A percentile compares a stretch with the other conserved stretches of the same genome.
Evolutionary conservation across 2,888 invertebrate genomes (phyloP).

Genomic region (Pristionchus mayeri): DNA sequence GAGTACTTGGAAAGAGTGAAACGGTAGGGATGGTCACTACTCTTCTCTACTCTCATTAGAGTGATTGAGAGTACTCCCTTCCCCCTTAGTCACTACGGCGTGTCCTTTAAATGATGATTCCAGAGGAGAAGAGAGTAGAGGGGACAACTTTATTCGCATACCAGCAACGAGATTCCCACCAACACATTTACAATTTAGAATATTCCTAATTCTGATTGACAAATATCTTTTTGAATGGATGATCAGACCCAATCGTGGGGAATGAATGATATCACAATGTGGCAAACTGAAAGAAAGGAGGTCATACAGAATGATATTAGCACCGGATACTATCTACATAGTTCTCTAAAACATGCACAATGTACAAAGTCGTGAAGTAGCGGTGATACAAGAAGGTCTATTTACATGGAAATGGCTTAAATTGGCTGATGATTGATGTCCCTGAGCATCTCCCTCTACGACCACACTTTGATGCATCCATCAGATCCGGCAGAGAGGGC

Average conservation of each 20-base stretch:
- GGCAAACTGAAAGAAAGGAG: slow-evolving; percentile 33
- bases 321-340: slow-evolving; percentile 39
- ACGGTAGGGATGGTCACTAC: slow-evolving; percentile 13
- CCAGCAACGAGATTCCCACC: not conserved
- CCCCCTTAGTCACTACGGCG: slow-evolving; percentile 11
- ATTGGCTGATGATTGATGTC: not conserved
- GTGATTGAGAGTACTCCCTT: slow-evolving; percentile 6
- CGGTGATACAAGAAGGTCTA: not conserved
- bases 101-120: slow-evolving; percentile 36
- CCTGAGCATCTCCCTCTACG: not conserved
- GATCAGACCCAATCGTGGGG: not conserved
- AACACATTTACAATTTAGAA: not conserved
- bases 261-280: slow-evolving; percentile 3
- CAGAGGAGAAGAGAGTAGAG: slow-evolving; percentile 8
- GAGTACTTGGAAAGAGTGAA: slow-evolving; percentile 21
- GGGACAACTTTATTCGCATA: not conserved
- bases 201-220: not conserved
- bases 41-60: not conserved
- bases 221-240: too few relatives aligned
- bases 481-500: slow-evolving; percentile 21
- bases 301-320: slow-evolving; percentile 28
- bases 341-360: not conserved
- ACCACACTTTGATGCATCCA: slow-evolving; percentile 49
- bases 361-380: slow-evolving; percentile 16
- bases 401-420: not conserved